Base-by-base conservation (phyloP, 1,140 invertebrate species). In the Hermatobates lingyangjiaoensis region DNA sequence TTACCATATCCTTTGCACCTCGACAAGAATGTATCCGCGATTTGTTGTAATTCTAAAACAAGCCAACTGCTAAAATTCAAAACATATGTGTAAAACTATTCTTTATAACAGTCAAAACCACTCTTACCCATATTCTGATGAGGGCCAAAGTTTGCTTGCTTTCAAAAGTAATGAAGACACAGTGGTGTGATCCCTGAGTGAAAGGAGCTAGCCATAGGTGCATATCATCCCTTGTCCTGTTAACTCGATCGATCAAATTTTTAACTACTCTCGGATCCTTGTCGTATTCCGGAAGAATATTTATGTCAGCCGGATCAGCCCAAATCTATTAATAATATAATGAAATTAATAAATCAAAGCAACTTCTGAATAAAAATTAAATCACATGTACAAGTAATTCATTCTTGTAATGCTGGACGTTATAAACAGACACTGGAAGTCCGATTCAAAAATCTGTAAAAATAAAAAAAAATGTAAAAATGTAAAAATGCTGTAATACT, bases 31-130 rank as follows among this genome's bases (percentile, higher is more conserved):
- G 80, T 54, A 87, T 86, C 54, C 83, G 68, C 1, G 83, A 87
- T 64, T 87, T 87, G 62, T 88, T 88, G 60, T 88, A 88, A 64
- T 88, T 88, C 83, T 87, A 64, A 44, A 73, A 67, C n/a, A n/a
- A n/a, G n/a, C n/a, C n/a, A n/a, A n/a, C n/a, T n/a, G n/a, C n/a
- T n/a, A n/a, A n/a, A n/a, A 7, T 34, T 15, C 28, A 7, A 7
- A 34, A 15, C 7, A 34, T 7, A 34, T 15, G 15, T 7, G 28
- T 7, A 7, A 34, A 15, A 7, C 7, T 34, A 7, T 15, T 34
- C 7, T 34, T 34, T 7, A 15, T 34, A 7, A 7, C 15, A 7
- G 28, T 34, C 7, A 34, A 34, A 34, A 34, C 28, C 28, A 34
- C n/a, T 62, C 67, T 63, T 68, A 83, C 83, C 83, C 84, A 87